Conservation (phyloP, 2,113 vertebrate species). For the Salvator merianae region DNA sequence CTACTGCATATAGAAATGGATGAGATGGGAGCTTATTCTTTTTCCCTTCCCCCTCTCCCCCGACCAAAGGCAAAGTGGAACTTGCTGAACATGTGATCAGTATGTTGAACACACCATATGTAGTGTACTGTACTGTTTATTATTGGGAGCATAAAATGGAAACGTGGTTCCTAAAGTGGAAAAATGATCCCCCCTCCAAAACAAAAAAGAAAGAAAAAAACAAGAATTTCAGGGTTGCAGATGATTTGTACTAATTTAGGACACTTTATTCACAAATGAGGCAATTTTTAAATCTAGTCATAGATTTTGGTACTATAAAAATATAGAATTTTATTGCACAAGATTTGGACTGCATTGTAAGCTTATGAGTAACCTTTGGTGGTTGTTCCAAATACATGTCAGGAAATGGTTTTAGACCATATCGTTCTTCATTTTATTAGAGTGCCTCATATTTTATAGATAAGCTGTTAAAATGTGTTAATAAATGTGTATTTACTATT, state of each 20-base stretch:
- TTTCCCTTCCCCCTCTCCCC: too few species aligned
- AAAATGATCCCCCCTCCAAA: not conserved
- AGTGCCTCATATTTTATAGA: conserved; percentile 49
- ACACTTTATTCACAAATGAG: not conserved
- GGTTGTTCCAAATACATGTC: conserved; percentile 43
- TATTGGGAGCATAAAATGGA: not conserved
- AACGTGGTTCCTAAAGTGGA: not conserved
- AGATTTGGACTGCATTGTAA: conserved; percentile 18
- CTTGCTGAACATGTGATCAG: not conserved
- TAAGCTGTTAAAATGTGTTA: conserved; percentile 47
- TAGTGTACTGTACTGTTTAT: not conserved
- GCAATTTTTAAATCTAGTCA: not conserved
- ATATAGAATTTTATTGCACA: not conserved
- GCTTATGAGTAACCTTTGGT: conserved; percentile 14
- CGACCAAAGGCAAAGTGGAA: not conserved
- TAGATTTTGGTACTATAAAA: not conserved
- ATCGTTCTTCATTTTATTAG: not conserved
- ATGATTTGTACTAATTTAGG: not conserved
- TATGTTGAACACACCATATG: not conserved
- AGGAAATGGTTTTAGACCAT: conserved; percentile 18
- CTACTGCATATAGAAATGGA: too few species aligned
- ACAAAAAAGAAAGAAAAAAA: too few species aligned
- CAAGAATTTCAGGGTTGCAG: not conserved
- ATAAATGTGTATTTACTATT: conserved; percentile 37
- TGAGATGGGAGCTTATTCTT: too few species aligned